A percentile compares a stretch with the other conserved stretches of the same genome.
These are phyloP conservation scores for Danio aesculapii DNA, from an alignment of 2,797 vertebrate species.

Conservation along the genomic window DNA sequence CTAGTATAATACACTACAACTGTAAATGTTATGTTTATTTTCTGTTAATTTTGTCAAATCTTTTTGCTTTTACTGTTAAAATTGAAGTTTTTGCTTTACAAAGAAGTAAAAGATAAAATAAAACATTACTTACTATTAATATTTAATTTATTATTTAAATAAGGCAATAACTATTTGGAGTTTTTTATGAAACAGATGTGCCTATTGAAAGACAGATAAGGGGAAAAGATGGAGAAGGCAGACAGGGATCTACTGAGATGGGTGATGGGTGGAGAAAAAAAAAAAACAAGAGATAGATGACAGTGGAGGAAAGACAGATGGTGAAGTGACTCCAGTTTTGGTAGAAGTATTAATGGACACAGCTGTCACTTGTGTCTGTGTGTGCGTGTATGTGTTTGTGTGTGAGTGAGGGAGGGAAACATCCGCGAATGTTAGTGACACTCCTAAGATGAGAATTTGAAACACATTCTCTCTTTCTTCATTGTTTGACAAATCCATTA, in stretches of 20 bases:
- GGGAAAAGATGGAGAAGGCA: not conserved
- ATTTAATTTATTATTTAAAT: not conserved
- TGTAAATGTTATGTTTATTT: too few species aligned
- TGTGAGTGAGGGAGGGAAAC: slow-evolving; percentile 13
- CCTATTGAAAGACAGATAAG: slow-evolving; percentile 14
- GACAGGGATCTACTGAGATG: not conserved
- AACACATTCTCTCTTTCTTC: not conserved
- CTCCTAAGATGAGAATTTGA: not conserved
- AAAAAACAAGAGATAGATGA: slow-evolving; percentile 39
- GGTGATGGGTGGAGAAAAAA: slow-evolving; percentile 18
- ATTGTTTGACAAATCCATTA: not conserved
- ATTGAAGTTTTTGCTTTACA: too few species aligned
- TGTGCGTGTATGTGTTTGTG: slow-evolving; percentile 3
- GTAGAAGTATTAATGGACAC: slow-evolving; percentile 76
- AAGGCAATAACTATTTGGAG: not conserved
- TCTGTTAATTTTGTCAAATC: too few species aligned
- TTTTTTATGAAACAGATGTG: slow-evolving; percentile 16
- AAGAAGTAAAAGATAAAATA: too few species aligned
- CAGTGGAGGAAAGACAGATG: slow-evolving; percentile 73
- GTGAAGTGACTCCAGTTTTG: slow-evolving; percentile 70
- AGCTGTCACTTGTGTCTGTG: slow-evolving; percentile 73
- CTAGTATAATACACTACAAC: too few species aligned
- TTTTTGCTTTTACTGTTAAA: too few species aligned
- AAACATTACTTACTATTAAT: too few species aligned
- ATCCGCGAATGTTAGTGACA: not conserved